These are phyloP conservation scores for Brenthis daphne DNA, from an alignment of 2,888 invertebrate species.

Conservation along the genomic window DNA sequence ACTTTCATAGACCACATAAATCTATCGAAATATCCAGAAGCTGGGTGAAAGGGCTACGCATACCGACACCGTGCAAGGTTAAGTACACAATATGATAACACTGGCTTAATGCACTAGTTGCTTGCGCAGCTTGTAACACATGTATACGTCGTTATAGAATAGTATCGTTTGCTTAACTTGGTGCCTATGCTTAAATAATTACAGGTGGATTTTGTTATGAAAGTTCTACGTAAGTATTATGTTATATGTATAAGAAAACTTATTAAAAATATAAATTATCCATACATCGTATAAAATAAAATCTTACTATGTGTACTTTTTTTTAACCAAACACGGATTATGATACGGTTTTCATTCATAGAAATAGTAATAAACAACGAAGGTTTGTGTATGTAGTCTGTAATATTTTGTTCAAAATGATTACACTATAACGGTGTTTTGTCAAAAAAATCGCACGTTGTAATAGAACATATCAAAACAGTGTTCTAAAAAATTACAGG, in stretches of 20 bases:
- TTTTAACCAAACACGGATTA: no score
- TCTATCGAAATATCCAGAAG: conserved; percentile 43
- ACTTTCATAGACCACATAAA: conserved; percentile 7
- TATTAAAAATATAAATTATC: not conserved
- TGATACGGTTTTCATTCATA: no score
- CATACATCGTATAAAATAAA: not conserved
- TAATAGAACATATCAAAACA: no score
- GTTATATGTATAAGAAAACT: conserved; percentile 6
- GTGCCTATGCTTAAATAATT: conserved; percentile 20
- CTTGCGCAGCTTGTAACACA: conserved; percentile 29
- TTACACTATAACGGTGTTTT: no score
- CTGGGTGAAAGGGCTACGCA: conserved; percentile 44
- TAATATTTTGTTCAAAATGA: no score
- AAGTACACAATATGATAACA: conserved; percentile 37
- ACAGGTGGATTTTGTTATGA: conserved; percentile 23
- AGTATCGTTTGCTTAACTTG: conserved; percentile 18
- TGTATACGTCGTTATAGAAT: conserved; percentile 26
- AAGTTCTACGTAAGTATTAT: conserved; percentile 11
- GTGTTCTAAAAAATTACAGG: no score
- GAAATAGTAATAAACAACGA: no score
- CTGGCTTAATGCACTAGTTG: conserved; percentile 32
- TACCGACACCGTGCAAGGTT: conserved; percentile 42
- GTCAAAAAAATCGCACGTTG: no score
- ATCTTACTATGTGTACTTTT: no score
- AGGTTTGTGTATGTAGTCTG: no score